A percentile compares a stretch with the other conserved stretches of the same genome.
These are phyloP conservation scores for Ciconia nigra DNA, from an alignment of 2,797 vertebrate genomes.

Conservation along the genomic window DNA sequence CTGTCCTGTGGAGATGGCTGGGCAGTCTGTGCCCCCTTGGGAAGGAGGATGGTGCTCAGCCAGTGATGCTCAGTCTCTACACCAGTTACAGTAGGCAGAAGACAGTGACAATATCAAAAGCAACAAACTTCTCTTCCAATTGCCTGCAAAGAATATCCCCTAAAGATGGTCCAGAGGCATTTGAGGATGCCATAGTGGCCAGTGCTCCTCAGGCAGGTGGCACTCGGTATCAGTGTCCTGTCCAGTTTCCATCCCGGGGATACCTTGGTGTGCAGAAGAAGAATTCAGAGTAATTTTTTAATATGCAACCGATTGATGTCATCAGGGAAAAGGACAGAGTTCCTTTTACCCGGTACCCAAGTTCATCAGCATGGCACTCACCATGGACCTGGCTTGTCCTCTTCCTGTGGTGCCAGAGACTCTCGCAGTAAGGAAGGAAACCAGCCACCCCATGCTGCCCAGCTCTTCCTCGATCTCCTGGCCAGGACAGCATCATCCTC, in stretches of 20 bases:
- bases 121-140: not conserved
- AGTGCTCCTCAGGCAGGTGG: not conserved
- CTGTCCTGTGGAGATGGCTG: accelerated
- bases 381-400: not conserved
- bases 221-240: not conserved
- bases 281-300: not conserved
- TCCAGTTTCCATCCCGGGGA: not conserved
- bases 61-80: not conserved
- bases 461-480: not conserved
- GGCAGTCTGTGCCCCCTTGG: not conserved
- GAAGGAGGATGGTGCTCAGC: not conserved
- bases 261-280: not conserved
- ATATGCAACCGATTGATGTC: not conserved
- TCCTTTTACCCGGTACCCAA: not conserved
- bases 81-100: not conserved
- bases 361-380: not conserved
- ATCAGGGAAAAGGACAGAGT: not conserved
- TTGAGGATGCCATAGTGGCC: too few species aligned
- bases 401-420: not conserved
- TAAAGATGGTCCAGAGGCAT: not conserved
- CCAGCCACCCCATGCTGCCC: not conserved
- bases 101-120: not conserved
- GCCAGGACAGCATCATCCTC: not conserved
- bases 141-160: not conserved
- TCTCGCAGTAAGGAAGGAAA: not conserved